Conservation (phyloP, 2,888 invertebrate species). For the Ormyrus rosae region DNA sequence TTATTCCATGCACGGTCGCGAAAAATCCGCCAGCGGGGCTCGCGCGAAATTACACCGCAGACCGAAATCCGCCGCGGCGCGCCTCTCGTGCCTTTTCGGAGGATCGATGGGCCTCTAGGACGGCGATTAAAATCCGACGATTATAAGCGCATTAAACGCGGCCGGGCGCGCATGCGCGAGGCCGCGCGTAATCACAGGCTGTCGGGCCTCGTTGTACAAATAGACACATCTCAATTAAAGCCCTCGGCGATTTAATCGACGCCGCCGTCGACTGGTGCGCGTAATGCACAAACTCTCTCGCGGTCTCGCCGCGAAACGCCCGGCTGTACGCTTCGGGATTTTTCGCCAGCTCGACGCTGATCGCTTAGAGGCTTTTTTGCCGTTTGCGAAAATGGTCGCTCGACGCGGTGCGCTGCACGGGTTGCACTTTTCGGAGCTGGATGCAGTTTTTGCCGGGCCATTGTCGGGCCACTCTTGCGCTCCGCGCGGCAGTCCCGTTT, state of each 20-base stretch:
- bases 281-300: background rate
- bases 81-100: background rate
- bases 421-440: too few species aligned
- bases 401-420: too few species aligned
- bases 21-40: background rate
- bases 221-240: slow-evolving; percentile 74
- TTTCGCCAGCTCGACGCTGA: slow-evolving; percentile 14
- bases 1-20: background rate
- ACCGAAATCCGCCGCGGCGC: background rate
- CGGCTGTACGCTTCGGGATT: slow-evolving; percentile 52
- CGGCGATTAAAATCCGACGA: slow-evolving; percentile 63
- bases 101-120: slow-evolving; percentile 23
- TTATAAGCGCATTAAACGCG: slow-evolving; percentile 64
- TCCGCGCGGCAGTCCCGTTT: too few species aligned
- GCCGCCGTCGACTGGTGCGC: slow-evolving; percentile 44
- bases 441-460: too few species aligned
- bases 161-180: background rate
- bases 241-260: slow-evolving; percentile 66
- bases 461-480: too few species aligned
- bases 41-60: slow-evolving; percentile 32
- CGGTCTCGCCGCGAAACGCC: slow-evolving; percentile 62
- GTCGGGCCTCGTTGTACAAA: slow-evolving; percentile 57
- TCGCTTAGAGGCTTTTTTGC: background rate
- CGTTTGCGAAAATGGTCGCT: background rate
- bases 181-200: slow-evolving; percentile 61